Evolutionary conservation across 2,888 invertebrate genomes (phyloP).

Genomic region (Leuctra nigra): DNA sequence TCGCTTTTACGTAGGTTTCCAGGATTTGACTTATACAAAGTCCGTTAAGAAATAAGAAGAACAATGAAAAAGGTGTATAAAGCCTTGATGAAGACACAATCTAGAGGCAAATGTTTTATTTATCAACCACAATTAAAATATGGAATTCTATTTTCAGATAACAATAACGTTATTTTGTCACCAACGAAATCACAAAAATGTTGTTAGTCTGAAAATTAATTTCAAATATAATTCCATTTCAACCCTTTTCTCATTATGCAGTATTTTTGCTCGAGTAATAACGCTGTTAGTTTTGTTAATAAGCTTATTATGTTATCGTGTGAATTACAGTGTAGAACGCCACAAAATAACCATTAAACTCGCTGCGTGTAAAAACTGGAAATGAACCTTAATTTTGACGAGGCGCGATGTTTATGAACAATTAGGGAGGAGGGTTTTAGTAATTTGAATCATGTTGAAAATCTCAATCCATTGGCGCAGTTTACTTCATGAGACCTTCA

Average conservation of each 20-base stretch:
- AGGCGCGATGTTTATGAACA: constrained; percentile 1
- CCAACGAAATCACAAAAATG: no score
- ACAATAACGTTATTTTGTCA: no score
- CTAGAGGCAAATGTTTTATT: no score
- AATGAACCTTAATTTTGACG: background rate
- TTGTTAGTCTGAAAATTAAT: no score
- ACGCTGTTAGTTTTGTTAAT: constrained; percentile 5
- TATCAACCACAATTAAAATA: no score
- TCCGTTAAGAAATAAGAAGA: no score
- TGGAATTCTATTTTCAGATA: no score
- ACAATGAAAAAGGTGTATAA: no score
- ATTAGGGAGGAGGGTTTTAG: constrained; percentile 6
- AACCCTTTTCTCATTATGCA: constrained; percentile 2
- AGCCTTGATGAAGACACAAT: no score
- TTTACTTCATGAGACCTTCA: background rate
- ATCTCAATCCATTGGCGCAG: background rate
- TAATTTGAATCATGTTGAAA: background rate
- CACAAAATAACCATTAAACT: constrained; percentile 6
- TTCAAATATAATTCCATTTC: no score
- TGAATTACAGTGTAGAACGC: constrained; percentile 1
- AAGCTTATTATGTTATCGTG: constrained; percentile 3
- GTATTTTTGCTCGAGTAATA: background rate
- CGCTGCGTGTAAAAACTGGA: constrained; percentile 5
- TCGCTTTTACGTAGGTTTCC: no score
- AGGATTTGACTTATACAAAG: no score